A percentile compares a stretch with the other conserved stretches of the same genome.
Evolutionary conservation across 2,888 invertebrate genomes (phyloP).

Genomic region (Philopedon plagiatum): DNA sequence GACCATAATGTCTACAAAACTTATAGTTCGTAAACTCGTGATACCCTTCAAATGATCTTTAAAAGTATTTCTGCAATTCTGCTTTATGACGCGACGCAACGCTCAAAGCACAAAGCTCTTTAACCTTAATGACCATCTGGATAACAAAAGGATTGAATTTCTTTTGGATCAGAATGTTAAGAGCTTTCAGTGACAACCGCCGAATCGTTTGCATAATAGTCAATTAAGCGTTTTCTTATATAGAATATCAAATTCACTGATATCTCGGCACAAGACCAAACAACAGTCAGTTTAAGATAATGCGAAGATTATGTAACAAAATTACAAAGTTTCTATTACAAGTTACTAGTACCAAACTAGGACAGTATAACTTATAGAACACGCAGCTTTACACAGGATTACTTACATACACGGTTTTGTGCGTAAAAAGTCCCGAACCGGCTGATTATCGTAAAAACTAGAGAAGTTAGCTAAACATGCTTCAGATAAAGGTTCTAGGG

Average conservation of each 20-base stretch:
- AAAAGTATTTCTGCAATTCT: not conserved
- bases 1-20: no score
- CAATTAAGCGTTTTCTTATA: conserved; percentile 20
- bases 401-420: no score
- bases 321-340: no score
- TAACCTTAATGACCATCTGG: conserved; percentile 4
- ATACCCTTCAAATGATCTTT: not conserved
- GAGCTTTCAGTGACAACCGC: not conserved
- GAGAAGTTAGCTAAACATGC: no score
- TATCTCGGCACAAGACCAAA: conserved; percentile 21
- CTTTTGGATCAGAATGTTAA: not conserved
- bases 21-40: no score
- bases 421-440: no score
- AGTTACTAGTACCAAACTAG: no score
- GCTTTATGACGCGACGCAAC: not conserved
- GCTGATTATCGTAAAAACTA: no score
- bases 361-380: no score
- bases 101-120: conserved; percentile 4
- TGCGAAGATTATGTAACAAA: no score
- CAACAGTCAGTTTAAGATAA: conserved; percentile 4
- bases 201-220: conserved; percentile 1
- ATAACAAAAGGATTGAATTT: conserved; percentile 11
- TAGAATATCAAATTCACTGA: conserved; percentile 19
- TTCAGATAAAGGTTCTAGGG: no score
- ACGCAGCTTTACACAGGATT: no score